Evolutionary conservation across 2,113 vertebrate genomes (phyloP), one percentile per base, ranked within the genome.

Genomic region (Peromyscus maniculatus): DNA sequence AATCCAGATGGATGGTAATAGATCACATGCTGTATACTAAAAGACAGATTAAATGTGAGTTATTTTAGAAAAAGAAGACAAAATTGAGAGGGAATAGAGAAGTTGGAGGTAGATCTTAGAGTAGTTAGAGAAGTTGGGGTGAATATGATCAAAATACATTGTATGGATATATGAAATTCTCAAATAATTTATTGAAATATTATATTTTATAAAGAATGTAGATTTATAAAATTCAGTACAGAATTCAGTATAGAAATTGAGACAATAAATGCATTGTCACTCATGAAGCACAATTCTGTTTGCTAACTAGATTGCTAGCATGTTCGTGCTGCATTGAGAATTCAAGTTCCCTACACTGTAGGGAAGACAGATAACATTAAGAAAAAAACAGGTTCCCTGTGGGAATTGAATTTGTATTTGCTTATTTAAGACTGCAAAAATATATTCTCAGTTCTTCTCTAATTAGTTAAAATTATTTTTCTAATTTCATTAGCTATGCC

Each of bases 401-500:
- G 82, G 82, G 82, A 43, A 84, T 84, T 43, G 39, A 64, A 43
- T 84, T 84, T 84, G 24, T 64, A 43, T 84, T 84, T 84, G 57
- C n/a, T 84, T 84, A 64, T 84, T 43, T 84, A 64, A 64, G 39
- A 22, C n/a, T 84, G 82, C 26, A 84, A 84, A 84, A 84, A 62
- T 57, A 15, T 64, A 64, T 64, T 84, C n/a, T 84, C 59, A 64
- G 24, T 64, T 84, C 21, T 82, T n/a, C 82, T 64, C 24, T 64
- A 64, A 84, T 84, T 84, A 84, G 57, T 64, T 64, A 43, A 84
- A 39, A 64, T 64, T 84, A 39, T 84, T 64, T 84, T 84, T 64
- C 82, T 84, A 84, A 84, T 84, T 84, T 64, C 59, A 84, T 64
- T 84, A 84, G 59, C 59, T 84, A 31, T 84, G 59, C n/a, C n/a